These are phyloP conservation scores for Busseola fusca DNA, from an alignment of 2,888 invertebrate species.

Conservation along the genomic window DNA sequence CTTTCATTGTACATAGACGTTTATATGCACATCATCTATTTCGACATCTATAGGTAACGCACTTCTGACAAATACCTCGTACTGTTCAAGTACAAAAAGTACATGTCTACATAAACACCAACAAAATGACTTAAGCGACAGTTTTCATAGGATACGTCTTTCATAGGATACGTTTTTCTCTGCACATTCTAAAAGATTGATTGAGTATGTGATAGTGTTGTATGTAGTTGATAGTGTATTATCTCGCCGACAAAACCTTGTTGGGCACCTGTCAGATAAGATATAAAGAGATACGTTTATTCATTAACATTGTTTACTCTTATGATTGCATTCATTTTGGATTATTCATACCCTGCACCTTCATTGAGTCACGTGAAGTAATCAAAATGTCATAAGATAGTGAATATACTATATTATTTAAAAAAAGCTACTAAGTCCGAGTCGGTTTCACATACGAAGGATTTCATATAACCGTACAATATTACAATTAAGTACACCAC, in stretches of 20 bases:
- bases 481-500: no score
- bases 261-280: constrained; percentile 50
- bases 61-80: background rate
- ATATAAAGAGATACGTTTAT: constrained; percentile 35
- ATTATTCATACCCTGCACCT: constrained; percentile 12
- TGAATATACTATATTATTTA: background rate
- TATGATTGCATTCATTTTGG: constrained; percentile 31
- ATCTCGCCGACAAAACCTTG: constrained; percentile 40
- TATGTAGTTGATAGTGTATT: constrained; percentile 21
- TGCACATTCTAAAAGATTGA: constrained; percentile 7
- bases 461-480: no score
- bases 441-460: no score
- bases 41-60: background rate
- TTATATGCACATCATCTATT: background rate
- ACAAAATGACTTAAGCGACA: constrained; percentile 17
- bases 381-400: background rate
- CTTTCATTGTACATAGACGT: background rate
- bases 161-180: constrained; percentile 4
- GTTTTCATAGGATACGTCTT: constrained; percentile 4
- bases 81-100: background rate
- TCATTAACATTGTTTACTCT: constrained; percentile 48
- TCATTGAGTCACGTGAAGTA: background rate
- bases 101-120: background rate
- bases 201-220: constrained; percentile 29
- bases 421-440: no score